Percentiles rank a stretch among this genome's conserved stretches.
Evolutionary conservation across 2,888 invertebrate species (phyloP).

Genomic region (Zaprionus lineosus): DNA sequence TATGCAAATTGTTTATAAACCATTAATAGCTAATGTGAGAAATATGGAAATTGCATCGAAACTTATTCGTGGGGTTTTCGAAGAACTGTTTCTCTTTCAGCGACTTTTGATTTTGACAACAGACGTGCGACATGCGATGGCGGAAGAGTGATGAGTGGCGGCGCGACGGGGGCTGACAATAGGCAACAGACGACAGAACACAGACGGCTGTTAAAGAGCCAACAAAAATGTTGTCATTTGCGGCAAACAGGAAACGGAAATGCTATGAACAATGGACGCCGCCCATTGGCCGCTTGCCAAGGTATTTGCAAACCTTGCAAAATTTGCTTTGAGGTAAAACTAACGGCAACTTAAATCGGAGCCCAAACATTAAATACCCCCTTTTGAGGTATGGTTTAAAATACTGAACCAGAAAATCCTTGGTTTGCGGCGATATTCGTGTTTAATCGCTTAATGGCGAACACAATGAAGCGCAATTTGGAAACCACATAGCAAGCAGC

Average conservation of each 20-base stretch:
- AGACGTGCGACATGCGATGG: constrained; percentile 13
- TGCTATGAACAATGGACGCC: constrained; percentile 27
- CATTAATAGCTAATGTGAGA: constrained; percentile 64
- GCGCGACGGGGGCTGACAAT: background rate
- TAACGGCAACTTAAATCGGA: too few species aligned
- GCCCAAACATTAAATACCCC: too few species aligned
- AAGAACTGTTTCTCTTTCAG: constrained; percentile 28
- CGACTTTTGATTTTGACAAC: constrained; percentile 26
- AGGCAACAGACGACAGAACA: background rate
- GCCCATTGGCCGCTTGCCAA: constrained; percentile 51
- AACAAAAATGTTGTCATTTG: constrained; percentile 34
- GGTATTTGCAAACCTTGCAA: constrained; percentile 31
- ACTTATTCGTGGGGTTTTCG: constrained; percentile 8
- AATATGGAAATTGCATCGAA: constrained; percentile 56
- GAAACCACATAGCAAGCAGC: too few species aligned
- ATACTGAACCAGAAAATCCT: too few species aligned
- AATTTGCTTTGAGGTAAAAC: constrained; percentile 16
- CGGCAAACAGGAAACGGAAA: constrained; percentile 43
- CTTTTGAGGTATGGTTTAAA: too few species aligned
- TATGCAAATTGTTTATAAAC: constrained; percentile 63
- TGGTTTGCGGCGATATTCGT: too few species aligned
- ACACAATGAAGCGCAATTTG: too few species aligned
- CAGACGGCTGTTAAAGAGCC: too few species aligned
- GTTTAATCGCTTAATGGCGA: too few species aligned
- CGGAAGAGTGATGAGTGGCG: background rate